Base-by-base conservation (phyloP, 2,113 vertebrate genomes). In the Phylloscopus trochiloides region DNA sequence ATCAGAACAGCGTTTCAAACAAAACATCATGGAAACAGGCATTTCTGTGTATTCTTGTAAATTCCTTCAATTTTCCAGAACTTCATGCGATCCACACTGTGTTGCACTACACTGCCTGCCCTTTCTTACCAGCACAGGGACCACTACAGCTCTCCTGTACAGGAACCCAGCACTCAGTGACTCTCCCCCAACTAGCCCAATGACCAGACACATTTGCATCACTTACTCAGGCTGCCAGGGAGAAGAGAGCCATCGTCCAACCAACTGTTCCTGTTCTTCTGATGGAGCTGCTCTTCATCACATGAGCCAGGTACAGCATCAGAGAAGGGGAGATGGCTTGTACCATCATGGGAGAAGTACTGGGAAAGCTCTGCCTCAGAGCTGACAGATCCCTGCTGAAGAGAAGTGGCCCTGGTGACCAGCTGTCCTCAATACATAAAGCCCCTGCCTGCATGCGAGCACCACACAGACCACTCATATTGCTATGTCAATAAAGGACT, bases 351-450 rank as follows among this genome's bases (percentile, higher is more conserved):
- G 2, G 97, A 96, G 85, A 99, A 99, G 97, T 98, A 99, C 76
- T 99, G 99, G 54, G 99, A 98, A 59, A 99, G 97, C 54, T 99
- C 99, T 2, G 97, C 82, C 94, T 99, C 99, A 0, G 99, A 99
- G 90, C 98, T 98, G 67, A 99, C 94, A 2, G 99, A 99, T 9
- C 98, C 98, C 98, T 99, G 98, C 97, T 94, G 97, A 80, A 94
- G 87, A 77, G 57, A 93, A n/a, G 71, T 9, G 38, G 70, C 71
- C 40, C 34, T 87, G 45, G 73, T 93, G 63, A 96, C 67, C 3
- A 7, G 63, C 7, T 5, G 1, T 22, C 36, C 16, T 19, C 0
- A 0, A 42, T 32, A 31, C 12, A 34, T 71, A 42, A 83, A 74
- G 36, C 10, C 32, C 21, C 22, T 20, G 19, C 19, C 42, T 70